Evolutionary conservation across 2,888 invertebrate species (phyloP), one percentile per base, ranked within the genome.

Genomic region (Gymnocheta viridis): DNA sequence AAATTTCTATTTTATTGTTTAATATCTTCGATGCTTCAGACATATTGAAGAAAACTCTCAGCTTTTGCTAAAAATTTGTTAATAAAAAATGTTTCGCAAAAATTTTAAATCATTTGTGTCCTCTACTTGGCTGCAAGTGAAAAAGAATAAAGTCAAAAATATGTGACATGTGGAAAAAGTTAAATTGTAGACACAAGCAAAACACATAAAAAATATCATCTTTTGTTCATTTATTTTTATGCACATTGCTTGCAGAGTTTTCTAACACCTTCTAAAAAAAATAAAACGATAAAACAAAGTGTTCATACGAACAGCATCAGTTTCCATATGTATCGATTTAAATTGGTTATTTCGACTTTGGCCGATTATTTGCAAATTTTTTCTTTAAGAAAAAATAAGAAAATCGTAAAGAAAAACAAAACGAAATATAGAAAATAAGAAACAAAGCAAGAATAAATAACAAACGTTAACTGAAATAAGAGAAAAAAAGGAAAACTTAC

Each of bases 271-370:
- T 12, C 32, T n/a, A n/a, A 22, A 51, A 51, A 12, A 24, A 35
- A 51, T 4, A 22, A 3, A 22, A 38, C 10, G 19, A 19, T 49
- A 24, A 67, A 51, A 51, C 35, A 67, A 24, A 35, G n/a, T n/a
- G 51, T 24, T 35, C 35, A 51, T 51, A 24, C 10, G 51, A 35
- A 5, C 35, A 51, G 12, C 51, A 51, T 51, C 49, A n/a, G 38
- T 67, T 67, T 51, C n/a, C 49, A 51, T 51, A 24, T 51, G 51
- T 38, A 35, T 67, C 67, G n/a, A 51, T 24, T 67, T 51, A 38
- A 51, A 51, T 51, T 51, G 35, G 67, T 38, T 38, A 67, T 51
- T 67, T 51, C 35, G 6, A 32, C 14, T 24, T 67, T 67, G 19
- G 22, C 4, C 22, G 17, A 49, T n/a, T n/a, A n/a, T 24, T 51